Conservation (phyloP, 2,888 invertebrate genomes). For the Sesamia inferens region DNA sequence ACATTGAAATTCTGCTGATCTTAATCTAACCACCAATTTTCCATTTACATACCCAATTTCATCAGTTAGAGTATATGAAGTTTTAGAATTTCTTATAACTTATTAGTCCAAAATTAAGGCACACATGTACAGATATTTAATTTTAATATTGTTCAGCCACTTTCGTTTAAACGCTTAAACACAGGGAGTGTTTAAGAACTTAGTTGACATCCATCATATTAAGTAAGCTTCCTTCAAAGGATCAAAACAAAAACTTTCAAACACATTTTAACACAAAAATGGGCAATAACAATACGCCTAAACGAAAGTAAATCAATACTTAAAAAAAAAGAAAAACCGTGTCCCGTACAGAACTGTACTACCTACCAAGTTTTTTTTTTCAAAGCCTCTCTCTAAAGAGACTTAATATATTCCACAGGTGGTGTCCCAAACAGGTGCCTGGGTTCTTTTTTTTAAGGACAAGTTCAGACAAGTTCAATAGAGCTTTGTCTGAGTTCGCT, state of each 20-base stretch:
- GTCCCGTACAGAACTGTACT: constrained; percentile 65
- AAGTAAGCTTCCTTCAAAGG: constrained; percentile 19
- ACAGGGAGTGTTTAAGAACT: background rate
- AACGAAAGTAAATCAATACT: constrained; percentile 67
- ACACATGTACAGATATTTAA: constrained; percentile 4
- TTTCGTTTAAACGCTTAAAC: no score
- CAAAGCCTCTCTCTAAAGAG: constrained; percentile 56
- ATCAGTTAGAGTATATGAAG: no score
- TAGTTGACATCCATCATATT: constrained; percentile 32
- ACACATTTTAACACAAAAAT: constrained; percentile 60
- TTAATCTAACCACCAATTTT: background rate
- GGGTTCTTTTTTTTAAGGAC: constrained; percentile 69
- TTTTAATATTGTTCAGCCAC: constrained; percentile 1
- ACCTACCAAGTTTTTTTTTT: constrained; percentile 59
- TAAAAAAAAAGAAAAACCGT: constrained; percentile 35
- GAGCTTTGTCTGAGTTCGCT: constrained; percentile 79
- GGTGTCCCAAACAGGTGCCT: constrained; percentile 83
- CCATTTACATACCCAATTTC: background rate
- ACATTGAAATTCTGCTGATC: no score
- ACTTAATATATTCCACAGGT: constrained; percentile 84
- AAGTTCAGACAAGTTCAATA: constrained; percentile 86
- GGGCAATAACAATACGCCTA: constrained; percentile 60
- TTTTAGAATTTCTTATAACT: no score
- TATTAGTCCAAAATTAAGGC: background rate
- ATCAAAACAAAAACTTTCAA: constrained; percentile 49